A percentile compares a stretch with the other conserved stretches of the same genome.
phyloP scores from a whole-genome alignment of 2,113 vertebrate genomes.

The Elephantulus edwardii region DNA sequence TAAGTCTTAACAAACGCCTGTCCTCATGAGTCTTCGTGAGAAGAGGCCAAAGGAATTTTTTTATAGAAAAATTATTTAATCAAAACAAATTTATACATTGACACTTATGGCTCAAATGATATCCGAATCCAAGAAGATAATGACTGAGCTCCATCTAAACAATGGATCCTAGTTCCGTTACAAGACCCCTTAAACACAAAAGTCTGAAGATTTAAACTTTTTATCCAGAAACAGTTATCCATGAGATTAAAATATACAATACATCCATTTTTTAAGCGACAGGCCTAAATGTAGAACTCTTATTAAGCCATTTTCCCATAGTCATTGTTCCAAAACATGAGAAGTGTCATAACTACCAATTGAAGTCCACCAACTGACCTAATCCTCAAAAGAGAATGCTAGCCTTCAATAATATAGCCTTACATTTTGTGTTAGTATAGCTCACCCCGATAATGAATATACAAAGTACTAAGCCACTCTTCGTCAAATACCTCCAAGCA shows the following conservation, averaged over 20 bases:
- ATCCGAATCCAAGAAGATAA: slow-evolving; percentile 61
- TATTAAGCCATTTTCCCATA: slow-evolving; percentile 45
- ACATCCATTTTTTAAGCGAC: slow-evolving; percentile 38
- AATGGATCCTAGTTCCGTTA: slow-evolving; percentile 19
- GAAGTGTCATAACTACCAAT: not conserved
- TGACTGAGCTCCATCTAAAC: slow-evolving; percentile 50
- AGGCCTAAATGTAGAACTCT: not conserved
- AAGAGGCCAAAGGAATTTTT: too few relatives aligned
- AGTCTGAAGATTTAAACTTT: slow-evolving; percentile 37
- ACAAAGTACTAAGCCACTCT: not conserved
- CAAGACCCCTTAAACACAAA: slow-evolving; percentile 57
- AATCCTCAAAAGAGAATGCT: slow-evolving; percentile 48
- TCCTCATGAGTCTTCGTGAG: not conserved
- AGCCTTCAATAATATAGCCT: not conserved
- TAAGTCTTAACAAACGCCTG: not conserved
- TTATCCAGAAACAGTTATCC: slow-evolving; percentile 42
- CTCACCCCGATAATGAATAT: slow-evolving; percentile 4
- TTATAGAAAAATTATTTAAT: slow-evolving; percentile 80
- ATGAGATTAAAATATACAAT: slow-evolving; percentile 43
- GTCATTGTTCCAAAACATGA: slow-evolving; percentile 48
- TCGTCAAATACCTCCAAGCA: not conserved
- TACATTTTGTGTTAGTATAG: slow-evolving; percentile 36
- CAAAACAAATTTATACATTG: slow-evolving; percentile 73
- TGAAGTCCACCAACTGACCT: slow-evolving; percentile 55
- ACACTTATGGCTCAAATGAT: slow-evolving; percentile 74